Base-by-base conservation (phyloP, 1,140 invertebrate genomes). In the Batillaria attramentaria region DNA sequence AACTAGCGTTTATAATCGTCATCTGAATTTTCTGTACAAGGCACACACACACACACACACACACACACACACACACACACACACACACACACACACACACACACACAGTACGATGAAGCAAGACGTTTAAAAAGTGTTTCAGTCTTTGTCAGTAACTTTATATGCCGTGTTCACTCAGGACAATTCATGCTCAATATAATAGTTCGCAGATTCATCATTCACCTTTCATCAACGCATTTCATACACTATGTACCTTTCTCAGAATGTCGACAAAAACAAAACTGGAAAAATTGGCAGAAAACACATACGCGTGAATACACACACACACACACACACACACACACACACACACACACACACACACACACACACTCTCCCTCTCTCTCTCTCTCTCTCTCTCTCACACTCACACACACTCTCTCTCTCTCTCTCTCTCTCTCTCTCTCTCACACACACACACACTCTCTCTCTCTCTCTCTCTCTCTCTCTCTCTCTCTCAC, bases 341-440 rank as follows among this genome's bases (percentile, higher is more conserved):
- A 31, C n/a, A n/a, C n/a, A n/a, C n/a, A 35, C 62, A 16, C 62
- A 10, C 31, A 35, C 62, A 10, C 62, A 13, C 62, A 13, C 62
- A 35, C 62, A 10, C 62, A 35, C 62, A 3, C 62, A 10, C 62
- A 33, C 62, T 35, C 28, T 5, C 33, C 1, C 6, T 13, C 33
- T 6, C 62, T 20, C 3, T 66, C 62, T 66, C 62, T 5, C 28
- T 35, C 62, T 66, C 62, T 35, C 62, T 66, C 4, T 66, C 62
- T 28, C 62, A 10, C 31, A 35, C 62, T 66, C 62, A 16, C 62
- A 10, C 31, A 35, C 62, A 10, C 62, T 35, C 62, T 33, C 62
- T 66, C 62, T 33, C 62, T 66, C 62, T 35, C 62, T 33, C 62
- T 66, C 62, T 33, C 31, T 66, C 62, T 66, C 10, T 66, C 31